phyloP scores from a whole-genome alignment of 2,888 invertebrate genomes.

The Ichneumoninae sp. region DNA sequence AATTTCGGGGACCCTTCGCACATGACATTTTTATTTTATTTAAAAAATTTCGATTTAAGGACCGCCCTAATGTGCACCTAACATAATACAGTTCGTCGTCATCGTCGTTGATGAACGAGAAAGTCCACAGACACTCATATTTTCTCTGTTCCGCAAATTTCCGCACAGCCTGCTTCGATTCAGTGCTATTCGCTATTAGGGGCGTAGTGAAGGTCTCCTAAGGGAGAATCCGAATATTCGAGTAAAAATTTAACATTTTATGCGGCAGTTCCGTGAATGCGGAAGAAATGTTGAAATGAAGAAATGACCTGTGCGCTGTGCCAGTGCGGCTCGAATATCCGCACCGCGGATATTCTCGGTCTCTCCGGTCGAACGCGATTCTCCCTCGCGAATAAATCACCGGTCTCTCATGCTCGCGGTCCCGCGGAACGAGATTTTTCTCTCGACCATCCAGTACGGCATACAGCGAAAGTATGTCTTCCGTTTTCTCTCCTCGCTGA shows the following conservation, averaged over 20 bases:
- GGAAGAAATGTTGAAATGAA: not conserved
- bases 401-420: not conserved
- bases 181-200: not conserved
- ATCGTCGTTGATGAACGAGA: not conserved
- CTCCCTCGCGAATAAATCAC: slow-evolving; percentile 11
- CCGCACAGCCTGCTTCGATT: not conserved
- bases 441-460: slow-evolving; percentile 2
- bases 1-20: too few relatives aligned
- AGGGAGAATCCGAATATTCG: too few relatives aligned
- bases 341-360: not conserved
- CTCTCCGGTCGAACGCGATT: not conserved
- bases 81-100: not conserved
- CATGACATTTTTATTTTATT: too few relatives aligned
- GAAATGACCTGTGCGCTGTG: not conserved
- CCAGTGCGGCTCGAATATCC: not conserved
- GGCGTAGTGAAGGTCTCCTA: too few relatives aligned
- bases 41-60: too few relatives aligned
- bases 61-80: too few relatives aligned
- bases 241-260: too few relatives aligned
- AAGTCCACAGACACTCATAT: not conserved
- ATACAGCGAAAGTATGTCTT: slow-evolving; percentile 24
- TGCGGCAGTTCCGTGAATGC: too few relatives aligned
- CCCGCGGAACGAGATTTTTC: slow-evolving; percentile 26
- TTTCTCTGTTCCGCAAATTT: not conserved
- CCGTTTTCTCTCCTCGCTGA: slow-evolving; percentile 14